Evolutionary conservation across 2,797 vertebrate genomes (phyloP).

Genomic region (Spea hammondii): DNA sequence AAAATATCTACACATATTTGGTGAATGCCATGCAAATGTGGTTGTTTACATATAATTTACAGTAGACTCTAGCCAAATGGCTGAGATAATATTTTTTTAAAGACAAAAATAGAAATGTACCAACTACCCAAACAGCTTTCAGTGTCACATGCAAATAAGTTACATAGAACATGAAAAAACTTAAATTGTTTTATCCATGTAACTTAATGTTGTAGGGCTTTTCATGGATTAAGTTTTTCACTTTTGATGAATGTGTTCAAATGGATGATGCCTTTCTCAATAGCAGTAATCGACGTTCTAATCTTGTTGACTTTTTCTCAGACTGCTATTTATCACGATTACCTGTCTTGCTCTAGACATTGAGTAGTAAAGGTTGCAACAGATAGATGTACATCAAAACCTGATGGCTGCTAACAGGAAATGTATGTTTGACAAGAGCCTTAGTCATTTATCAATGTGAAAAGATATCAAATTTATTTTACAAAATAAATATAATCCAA

Average conservation of each 20-base stretch:
- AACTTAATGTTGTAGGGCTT: too few species aligned
- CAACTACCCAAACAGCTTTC: too few species aligned
- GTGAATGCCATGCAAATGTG: too few species aligned
- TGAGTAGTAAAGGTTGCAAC: conserved; percentile 11
- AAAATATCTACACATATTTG: too few species aligned
- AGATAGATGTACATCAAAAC: conserved; percentile 8
- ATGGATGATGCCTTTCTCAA: conserved; percentile 2
- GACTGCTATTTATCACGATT: conserved; percentile 19
- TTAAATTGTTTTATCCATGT: too few species aligned
- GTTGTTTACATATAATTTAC: too few species aligned
- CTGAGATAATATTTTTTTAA: too few species aligned
- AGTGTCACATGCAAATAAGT: too few species aligned
- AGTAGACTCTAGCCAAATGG: too few species aligned
- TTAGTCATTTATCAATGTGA: conserved; percentile 20
- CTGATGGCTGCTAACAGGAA: not conserved
- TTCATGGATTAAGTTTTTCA: too few species aligned
- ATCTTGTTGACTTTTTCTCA: conserved; percentile 25
- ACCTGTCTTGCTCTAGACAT: conserved; percentile 21
- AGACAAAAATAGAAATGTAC: too few species aligned
- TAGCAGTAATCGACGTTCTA: not conserved
- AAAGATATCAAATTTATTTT: conserved; percentile 16
- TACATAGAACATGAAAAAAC: too few species aligned
- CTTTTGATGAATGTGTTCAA: not conserved
- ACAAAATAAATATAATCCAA: not conserved
- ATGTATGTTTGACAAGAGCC: conserved; percentile 1